These are phyloP conservation scores for Drosophila prostipennis DNA, from an alignment of 2,888 invertebrate species.

Conservation along the genomic window DNA sequence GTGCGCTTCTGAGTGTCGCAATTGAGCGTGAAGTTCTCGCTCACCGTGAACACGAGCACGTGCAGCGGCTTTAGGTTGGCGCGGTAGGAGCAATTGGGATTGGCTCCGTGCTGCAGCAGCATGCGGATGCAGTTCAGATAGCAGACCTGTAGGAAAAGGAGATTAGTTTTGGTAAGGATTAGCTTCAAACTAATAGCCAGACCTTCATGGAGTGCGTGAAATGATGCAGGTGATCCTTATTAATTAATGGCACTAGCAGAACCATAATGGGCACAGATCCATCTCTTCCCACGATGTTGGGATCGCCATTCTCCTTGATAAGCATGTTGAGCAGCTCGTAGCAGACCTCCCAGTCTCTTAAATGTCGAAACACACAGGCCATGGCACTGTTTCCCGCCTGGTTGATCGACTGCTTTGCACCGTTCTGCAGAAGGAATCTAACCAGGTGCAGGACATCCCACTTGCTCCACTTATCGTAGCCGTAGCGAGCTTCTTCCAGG, in stretches of 20 bases:
- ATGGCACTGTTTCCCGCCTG: constrained; percentile 89
- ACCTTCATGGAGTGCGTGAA: constrained; percentile 91
- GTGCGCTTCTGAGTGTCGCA: constrained; percentile 88
- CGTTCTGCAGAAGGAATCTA: constrained; percentile 87
- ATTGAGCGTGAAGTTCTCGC: constrained; percentile 89
- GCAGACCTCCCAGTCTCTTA: constrained; percentile 88
- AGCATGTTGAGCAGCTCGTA: constrained; percentile 84
- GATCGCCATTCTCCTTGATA: constrained; percentile 85
- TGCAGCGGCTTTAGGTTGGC: constrained; percentile 89
- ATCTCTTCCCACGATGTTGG: constrained; percentile 89
- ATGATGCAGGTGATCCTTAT: constrained; percentile 89
- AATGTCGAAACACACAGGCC: constrained; percentile 89
- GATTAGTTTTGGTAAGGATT: background rate
- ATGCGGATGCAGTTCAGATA: constrained; percentile 89
- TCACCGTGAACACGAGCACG: constrained; percentile 89
- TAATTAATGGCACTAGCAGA: constrained; percentile 89
- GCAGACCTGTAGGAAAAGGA: constrained; percentile 85
- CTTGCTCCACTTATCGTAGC: constrained; percentile 89
- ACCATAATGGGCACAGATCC: constrained; percentile 91
- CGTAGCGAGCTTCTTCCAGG: constrained; percentile 88
- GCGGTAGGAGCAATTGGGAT: constrained; percentile 89
- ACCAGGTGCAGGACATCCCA: constrained; percentile 90
- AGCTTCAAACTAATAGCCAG: background rate
- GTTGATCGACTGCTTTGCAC: constrained; percentile 89
- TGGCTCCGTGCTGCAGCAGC: constrained; percentile 89